Conservation (phyloP, 2,113 vertebrate species). For the Xiphorhynchus elegans region DNA sequence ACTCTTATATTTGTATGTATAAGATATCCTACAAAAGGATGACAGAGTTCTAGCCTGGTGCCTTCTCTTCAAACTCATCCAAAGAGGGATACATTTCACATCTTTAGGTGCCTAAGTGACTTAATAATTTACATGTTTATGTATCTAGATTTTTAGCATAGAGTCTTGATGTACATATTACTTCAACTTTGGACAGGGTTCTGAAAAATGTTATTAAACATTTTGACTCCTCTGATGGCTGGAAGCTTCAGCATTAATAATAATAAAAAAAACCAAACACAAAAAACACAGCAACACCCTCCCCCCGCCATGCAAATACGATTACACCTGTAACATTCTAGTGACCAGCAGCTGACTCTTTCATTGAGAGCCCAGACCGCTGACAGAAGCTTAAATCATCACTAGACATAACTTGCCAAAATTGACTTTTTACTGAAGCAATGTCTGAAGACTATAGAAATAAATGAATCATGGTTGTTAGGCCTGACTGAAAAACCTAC, state of each 20-base stretch:
- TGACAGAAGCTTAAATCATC: not conserved
- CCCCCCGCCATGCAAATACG: no score
- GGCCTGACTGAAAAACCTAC: not conserved
- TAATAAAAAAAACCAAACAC: not conserved
- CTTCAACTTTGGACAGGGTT: not conserved
- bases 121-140: not conserved
- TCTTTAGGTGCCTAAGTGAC: not conserved
- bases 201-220: not conserved
- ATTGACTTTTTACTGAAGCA: not conserved
- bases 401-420: not conserved
- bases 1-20: not conserved
- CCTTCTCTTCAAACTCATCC: not conserved
- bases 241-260: not conserved
- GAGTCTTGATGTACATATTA: not conserved
- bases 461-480: not conserved
- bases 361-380: not conserved
- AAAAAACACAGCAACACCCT: no score
- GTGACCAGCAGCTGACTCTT: not conserved
- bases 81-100: not conserved
- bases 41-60: not conserved
- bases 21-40: not conserved
- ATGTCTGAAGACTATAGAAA: not conserved
- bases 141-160: not conserved
- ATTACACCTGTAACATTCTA: not conserved
- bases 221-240: not conserved